phyloP scores from a whole-genome alignment of 2,113 vertebrate genomes.

The Noctilio leporinus region DNA sequence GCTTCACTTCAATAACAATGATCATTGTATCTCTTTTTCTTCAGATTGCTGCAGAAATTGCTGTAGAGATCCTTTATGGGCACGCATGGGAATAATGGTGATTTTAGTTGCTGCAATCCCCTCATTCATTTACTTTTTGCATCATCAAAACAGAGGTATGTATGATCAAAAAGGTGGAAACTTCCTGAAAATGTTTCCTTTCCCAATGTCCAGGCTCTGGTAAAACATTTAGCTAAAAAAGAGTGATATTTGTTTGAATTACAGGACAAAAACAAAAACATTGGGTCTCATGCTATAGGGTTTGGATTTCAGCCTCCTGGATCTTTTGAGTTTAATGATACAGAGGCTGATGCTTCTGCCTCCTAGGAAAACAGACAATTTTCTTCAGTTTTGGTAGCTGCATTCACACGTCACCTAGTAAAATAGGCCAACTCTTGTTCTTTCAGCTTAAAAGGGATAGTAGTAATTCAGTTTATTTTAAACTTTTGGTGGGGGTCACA shows the following conservation, averaged over 20 bases:
- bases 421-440: neutral
- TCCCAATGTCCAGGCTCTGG: neutral
- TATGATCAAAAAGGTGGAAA: neutral
- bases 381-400: neutral
- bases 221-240: neutral
- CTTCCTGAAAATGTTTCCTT: neutral
- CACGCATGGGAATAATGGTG: accelerated
- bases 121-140: accelerated
- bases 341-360: neutral
- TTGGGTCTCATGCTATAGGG: neutral
- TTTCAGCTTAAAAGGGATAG: neutral
- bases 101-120: accelerated
- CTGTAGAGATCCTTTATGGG: neutral
- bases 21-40: neutral
- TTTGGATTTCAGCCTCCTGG: neutral
- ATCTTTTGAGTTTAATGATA: neutral
- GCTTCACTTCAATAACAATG: neutral
- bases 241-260: neutral
- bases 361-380: neutral
- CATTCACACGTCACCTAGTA: neutral
- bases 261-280: neutral
- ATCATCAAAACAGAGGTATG: neutral
- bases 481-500: neutral
- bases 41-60: accelerated
- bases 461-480: neutral